Evolutionary conservation across 2,113 vertebrate species (phyloP), one percentile per base, ranked within the genome.

Genomic region (Columba livia): DNA sequence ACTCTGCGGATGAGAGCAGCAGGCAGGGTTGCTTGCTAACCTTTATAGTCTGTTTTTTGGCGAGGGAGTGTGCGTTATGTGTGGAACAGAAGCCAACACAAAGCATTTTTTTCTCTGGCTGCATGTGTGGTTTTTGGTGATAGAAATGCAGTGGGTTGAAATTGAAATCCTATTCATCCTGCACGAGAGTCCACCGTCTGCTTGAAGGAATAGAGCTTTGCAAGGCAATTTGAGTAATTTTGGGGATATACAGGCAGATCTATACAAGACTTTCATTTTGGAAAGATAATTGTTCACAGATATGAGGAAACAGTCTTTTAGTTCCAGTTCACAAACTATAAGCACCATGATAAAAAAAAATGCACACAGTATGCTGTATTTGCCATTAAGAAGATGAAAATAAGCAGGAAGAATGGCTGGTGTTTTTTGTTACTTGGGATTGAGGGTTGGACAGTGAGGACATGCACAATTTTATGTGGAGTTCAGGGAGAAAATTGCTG

Each of bases 161-260:
- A 94, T 93, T 82, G 88, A 94, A 96, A 93, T 85, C 60, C 29
- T 74, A 73, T 91, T 91, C 34, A 44, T 89, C 31, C 67, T 54
- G 11, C 1, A 0, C 0, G 0, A 18, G 78, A 85, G 40, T 50
- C 54, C 31, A 78, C 28, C 2, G 3, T 29, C 26, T 83, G 15
- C 51, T 53, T 64, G 61, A 71, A 81, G 48, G 58, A 36, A 18
- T 3, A 17, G 28, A 47, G 16, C 24, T 88, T 73, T 91, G 75
- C 60, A 64, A 84, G 50, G 69, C 72, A 72, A 8, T 61, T 40
- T 34, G 38, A 84, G n/a, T 78, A 13, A 78, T 86, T 71, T 78
- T 26, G n/a, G 38, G 47, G 24, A 74, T 44, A 34, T 54, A 21
- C 13, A 70, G 47, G 34, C 40, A 78, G 24, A 48, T 56, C 40